Percentiles rank a stretch among this genome's conserved stretches.
Evolutionary conservation across 2,797 vertebrate genomes (phyloP).

Genomic region (Acanthis flammea): DNA sequence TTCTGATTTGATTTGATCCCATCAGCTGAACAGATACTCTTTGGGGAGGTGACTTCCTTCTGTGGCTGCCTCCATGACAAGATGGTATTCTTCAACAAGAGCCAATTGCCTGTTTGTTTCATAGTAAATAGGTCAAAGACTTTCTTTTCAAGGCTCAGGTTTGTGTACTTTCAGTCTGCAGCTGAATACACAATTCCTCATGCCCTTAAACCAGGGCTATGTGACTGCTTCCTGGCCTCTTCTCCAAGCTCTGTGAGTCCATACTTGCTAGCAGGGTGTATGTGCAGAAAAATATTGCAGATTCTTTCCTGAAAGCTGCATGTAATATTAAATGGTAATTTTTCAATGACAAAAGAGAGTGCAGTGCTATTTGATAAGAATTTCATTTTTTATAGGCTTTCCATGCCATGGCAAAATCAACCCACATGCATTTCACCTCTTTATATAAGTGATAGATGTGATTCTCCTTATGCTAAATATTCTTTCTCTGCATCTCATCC

Average conservation of each 20-base stretch:
- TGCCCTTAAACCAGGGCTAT: not conserved
- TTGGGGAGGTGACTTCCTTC: not conserved
- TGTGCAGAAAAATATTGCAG: not conserved
- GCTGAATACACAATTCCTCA: not conserved
- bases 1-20: not conserved
- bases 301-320: not conserved
- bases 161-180: not conserved
- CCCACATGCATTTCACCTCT: not conserved
- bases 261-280: not conserved
- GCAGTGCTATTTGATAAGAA: not conserved
- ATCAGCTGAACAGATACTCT: not conserved
- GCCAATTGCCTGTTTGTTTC: not conserved
- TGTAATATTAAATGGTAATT: not conserved
- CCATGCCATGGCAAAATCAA: not conserved
- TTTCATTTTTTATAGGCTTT: not conserved
- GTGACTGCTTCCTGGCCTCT: not conserved
- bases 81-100: not conserved
- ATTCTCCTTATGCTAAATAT: not conserved
- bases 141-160: not conserved
- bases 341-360: not conserved
- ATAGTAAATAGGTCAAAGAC: not conserved
- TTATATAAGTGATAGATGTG: not conserved
- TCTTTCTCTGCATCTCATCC: not conserved
- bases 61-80: not conserved
- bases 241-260: not conserved